Percentiles rank a stretch among this genome's conserved stretches.
These are phyloP conservation scores for Helicoverpa armigera DNA, from an alignment of 1,140 invertebrate species.

Conservation along the genomic window DNA sequence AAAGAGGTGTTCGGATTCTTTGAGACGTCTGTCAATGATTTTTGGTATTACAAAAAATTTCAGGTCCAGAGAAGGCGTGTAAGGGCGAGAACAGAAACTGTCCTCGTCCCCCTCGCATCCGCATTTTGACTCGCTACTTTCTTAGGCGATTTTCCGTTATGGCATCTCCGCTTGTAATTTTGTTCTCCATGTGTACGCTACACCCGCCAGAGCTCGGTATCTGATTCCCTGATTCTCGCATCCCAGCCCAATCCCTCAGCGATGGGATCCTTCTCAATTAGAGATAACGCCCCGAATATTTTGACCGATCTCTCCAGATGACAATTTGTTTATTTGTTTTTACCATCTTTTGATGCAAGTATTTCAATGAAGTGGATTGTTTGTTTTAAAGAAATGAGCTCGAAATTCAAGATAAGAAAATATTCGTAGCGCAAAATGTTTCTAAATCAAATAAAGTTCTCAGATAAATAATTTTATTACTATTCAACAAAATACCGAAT, in stretches of 20 bases:
- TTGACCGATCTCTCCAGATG: conserved; percentile 33
- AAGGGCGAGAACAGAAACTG: no score
- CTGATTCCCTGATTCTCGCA: conserved; percentile 52
- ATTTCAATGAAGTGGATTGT: neutral
- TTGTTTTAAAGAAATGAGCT: neutral
- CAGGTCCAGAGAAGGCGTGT: no score
- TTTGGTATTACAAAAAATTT: no score
- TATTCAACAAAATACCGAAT: no score
- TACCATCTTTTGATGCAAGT: neutral
- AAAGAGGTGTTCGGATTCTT: no score
- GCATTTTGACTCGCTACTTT: no score
- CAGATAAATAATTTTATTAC: neutral
- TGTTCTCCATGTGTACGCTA: conserved; percentile 53
- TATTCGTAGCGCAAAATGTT: neutral
- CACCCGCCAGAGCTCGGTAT: conserved; percentile 41
- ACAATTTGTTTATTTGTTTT: conserved; percentile 43
- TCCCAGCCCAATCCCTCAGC: conserved; percentile 29
- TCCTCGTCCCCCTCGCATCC: no score
- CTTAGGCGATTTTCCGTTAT: no score
- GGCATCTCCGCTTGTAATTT: no score
- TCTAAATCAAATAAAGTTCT: neutral
- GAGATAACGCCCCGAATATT: conserved; percentile 54
- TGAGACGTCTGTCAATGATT: no score
- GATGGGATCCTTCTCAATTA: conserved; percentile 54
- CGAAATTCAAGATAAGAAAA: no score